Evolutionary conservation across 2,113 vertebrate species (phyloP).

Genomic region (Carettochelys insculpta): DNA sequence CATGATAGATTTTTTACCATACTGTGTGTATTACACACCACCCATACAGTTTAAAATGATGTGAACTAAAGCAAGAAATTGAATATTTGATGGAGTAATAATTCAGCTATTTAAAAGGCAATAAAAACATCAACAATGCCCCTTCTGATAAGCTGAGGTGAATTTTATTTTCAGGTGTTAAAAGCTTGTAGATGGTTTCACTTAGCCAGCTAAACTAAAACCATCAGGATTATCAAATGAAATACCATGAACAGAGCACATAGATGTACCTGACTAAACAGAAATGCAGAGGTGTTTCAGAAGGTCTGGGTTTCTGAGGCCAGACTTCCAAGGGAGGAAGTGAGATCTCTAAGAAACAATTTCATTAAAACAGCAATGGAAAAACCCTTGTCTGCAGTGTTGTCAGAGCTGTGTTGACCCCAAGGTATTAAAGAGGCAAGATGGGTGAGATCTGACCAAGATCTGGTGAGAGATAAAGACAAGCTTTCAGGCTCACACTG

Average conservation of each 20-base stretch:
- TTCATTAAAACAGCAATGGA: background rate
- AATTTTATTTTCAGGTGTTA: background rate
- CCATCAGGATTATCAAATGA: background rate
- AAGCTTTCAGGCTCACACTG: background rate
- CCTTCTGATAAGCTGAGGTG: background rate
- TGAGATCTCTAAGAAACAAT: background rate
- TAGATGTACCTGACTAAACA: background rate
- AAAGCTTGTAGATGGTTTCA: background rate
- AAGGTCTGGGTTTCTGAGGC: background rate
- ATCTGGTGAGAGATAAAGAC: background rate
- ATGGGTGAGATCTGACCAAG: background rate
- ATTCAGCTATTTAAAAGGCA: background rate
- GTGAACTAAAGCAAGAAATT: background rate
- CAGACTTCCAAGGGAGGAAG: background rate
- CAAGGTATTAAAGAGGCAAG: background rate
- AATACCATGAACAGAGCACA: background rate
- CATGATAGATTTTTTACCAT: accelerated
- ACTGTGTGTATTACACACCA: background rate
- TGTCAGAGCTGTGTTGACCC: background rate
- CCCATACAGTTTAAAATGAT: accelerated
- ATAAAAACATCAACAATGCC: background rate
- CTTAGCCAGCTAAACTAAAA: background rate
- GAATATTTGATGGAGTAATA: background rate
- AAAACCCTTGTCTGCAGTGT: background rate
- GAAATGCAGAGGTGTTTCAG: background rate